Evolutionary conservation across 1,140 invertebrate genomes (phyloP).

Genomic region (Atta colombica): DNA sequence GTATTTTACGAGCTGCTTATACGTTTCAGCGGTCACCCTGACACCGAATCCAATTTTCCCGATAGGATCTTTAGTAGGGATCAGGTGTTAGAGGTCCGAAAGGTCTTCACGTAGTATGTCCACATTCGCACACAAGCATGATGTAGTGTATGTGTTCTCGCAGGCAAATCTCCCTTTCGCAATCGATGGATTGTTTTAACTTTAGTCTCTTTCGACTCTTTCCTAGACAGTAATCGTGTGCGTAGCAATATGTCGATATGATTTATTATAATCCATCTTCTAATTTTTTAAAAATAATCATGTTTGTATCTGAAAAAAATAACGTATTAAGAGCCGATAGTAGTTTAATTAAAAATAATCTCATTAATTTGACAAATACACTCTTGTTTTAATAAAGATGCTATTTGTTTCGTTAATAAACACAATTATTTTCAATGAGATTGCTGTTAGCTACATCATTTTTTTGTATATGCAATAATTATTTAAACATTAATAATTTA

Average conservation of each 20-base stretch:
- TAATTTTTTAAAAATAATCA: slow-evolving; percentile 7
- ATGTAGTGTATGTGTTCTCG: background rate
- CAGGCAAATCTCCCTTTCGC: slow-evolving; percentile 24
- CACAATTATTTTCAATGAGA: too few relatives aligned
- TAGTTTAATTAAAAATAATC: too few relatives aligned
- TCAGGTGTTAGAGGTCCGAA: slow-evolving; percentile 82
- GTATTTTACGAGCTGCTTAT: slow-evolving; percentile 87
- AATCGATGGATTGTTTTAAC: slow-evolving; percentile 30
- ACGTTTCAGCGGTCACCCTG: slow-evolving; percentile 86
- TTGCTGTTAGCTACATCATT: too few relatives aligned
- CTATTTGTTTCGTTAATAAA: too few relatives aligned
- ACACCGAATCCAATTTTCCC: slow-evolving; percentile 86
- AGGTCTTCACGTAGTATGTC: slow-evolving; percentile 42
- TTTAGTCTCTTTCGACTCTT: slow-evolving; percentile 5
- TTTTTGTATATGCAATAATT: background rate
- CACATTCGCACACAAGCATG: slow-evolving; percentile 12
- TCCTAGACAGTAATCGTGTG: background rate
- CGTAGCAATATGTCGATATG: background rate
- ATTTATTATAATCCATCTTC: background rate
- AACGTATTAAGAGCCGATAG: too few relatives aligned
- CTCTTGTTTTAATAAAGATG: too few relatives aligned
- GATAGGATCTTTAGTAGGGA: slow-evolving; percentile 86
- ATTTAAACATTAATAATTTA: background rate
- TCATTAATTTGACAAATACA: too few relatives aligned
- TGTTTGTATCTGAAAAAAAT: background rate